phyloP scores from a whole-genome alignment of 1,140 invertebrate species.

The Potamilus streckersoni region DNA sequence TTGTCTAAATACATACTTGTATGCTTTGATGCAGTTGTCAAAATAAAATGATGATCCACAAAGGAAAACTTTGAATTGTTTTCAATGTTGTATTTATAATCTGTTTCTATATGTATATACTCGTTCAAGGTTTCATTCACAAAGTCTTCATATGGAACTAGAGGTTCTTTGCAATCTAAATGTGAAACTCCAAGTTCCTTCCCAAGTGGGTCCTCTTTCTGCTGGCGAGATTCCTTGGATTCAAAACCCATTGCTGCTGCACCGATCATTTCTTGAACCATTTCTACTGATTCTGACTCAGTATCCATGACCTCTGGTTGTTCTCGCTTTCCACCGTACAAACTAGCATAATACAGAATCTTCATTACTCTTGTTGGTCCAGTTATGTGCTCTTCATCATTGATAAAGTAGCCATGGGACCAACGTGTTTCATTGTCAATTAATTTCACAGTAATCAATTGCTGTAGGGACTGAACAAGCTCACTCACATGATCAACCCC shows the following conservation, averaged over 20 bases:
- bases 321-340: conserved; percentile 85
- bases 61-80: conserved; percentile 84
- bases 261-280: conserved; percentile 45
- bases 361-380: conserved; percentile 75
- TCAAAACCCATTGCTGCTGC: conserved; percentile 58
- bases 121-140: conserved; percentile 94
- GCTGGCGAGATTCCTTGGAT: conserved; percentile 55
- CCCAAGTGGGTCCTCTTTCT: conserved; percentile 68
- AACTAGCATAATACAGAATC: conserved; percentile 91
- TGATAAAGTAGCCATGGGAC: conserved; percentile 80
- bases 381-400: conserved; percentile 86
- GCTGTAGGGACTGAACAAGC: conserved; percentile 85
- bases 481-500: conserved; percentile 78
- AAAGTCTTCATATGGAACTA: conserved; percentile 88
- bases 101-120: conserved; percentile 90
- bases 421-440: conserved; percentile 75
- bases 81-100: conserved; percentile 87
- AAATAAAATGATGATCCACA: conserved; percentile 90
- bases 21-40: conserved; percentile 92
- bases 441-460: conserved; percentile 84
- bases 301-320: conserved; percentile 68
- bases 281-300: conserved; percentile 56
- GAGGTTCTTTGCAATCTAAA: conserved; percentile 84
- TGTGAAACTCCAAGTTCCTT: conserved; percentile 78
- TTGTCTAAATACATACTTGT: conserved; percentile 93